Evolutionary conservation across 2,888 invertebrate species (phyloP).

Genomic region (Miltochrista miniata): DNA sequence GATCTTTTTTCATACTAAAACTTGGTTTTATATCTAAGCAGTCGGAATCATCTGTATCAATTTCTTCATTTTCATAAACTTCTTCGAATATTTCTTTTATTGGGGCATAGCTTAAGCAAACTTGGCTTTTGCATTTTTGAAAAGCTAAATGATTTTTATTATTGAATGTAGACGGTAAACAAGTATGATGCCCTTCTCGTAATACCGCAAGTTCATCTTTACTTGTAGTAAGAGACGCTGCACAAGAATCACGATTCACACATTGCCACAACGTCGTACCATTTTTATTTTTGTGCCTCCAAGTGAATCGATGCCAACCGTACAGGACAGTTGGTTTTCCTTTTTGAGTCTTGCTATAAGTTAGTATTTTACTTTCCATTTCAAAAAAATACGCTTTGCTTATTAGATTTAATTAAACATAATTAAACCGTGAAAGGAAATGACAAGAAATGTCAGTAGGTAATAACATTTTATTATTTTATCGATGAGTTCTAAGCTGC

Average conservation of each 20-base stretch:
- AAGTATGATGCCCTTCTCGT: conserved; percentile 2
- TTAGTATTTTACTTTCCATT: neutral
- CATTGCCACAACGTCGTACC: conserved; percentile 4
- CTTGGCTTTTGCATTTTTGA: conserved; percentile 2
- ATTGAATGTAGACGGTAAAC: neutral
- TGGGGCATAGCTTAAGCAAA: conserved; percentile 1
- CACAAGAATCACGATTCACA: conserved; percentile 7
- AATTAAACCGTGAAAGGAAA: neutral
- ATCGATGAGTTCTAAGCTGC: neutral
- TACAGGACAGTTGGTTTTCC: neutral
- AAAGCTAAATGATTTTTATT: conserved; percentile 1
- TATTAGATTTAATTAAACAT: neutral
- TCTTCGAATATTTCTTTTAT: conserved; percentile 10
- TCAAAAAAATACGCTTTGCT: neutral
- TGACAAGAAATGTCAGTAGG: neutral
- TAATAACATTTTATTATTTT: neutral
- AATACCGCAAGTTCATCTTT: conserved; percentile 1
- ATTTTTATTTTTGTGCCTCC: neutral
- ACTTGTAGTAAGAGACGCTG: conserved; percentile 6
- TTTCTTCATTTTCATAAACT: neutral
- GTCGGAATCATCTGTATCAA: conserved; percentile 1
- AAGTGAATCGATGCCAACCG: neutral
- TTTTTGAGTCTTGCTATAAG: neutral
- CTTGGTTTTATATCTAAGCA: conserved; percentile 1
- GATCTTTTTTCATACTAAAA: conserved; percentile 5